phyloP scores from a whole-genome alignment of 2,113 vertebrate genomes.

The Theristicus caerulescens region DNA sequence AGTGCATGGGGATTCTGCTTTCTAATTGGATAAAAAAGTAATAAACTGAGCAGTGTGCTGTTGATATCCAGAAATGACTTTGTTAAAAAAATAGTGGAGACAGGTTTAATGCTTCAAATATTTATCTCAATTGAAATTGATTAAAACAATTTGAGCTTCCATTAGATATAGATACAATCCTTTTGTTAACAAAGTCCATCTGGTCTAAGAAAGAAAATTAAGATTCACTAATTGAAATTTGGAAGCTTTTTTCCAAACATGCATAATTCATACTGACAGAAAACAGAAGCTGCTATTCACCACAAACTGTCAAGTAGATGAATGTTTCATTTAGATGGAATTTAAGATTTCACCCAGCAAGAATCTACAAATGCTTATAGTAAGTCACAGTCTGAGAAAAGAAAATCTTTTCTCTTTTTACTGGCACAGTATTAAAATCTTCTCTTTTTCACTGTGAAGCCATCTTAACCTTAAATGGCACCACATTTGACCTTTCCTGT shows the following conservation, averaged over 20 bases:
- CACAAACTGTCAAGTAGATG: conserved; percentile 73
- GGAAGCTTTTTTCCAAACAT: conserved; percentile 73
- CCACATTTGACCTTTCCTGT: not conserved
- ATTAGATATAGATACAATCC: conserved; percentile 59
- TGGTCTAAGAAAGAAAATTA: conserved; percentile 73
- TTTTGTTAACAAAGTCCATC: conserved; percentile 71
- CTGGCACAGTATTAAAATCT: conserved; percentile 1
- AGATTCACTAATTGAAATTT: conserved; percentile 71
- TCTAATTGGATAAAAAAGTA: conserved; percentile 69
- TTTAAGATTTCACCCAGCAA: conserved; percentile 70
- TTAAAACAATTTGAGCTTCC: conserved; percentile 72
- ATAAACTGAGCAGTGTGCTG: conserved; percentile 65
- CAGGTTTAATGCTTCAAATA: conserved; percentile 72
- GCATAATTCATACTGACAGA: conserved; percentile 77
- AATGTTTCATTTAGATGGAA: conserved; percentile 75
- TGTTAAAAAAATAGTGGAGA: conserved; percentile 52
- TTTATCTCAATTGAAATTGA: conserved; percentile 71
- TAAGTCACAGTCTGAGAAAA: conserved; percentile 50
- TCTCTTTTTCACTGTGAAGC: conserved; percentile 1
- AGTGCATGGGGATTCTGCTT: conserved; percentile 61
- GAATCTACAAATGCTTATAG: conserved; percentile 58
- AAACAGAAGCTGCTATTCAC: conserved; percentile 77
- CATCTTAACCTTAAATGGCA: conserved; percentile 30
- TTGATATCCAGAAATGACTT: conserved; percentile 59
- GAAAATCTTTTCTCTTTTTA: conserved; percentile 49